Percentiles rank a stretch among this genome's conserved stretches.
phyloP scores from a whole-genome alignment of 2,797 vertebrate genomes.

The Danio tinwini region DNA sequence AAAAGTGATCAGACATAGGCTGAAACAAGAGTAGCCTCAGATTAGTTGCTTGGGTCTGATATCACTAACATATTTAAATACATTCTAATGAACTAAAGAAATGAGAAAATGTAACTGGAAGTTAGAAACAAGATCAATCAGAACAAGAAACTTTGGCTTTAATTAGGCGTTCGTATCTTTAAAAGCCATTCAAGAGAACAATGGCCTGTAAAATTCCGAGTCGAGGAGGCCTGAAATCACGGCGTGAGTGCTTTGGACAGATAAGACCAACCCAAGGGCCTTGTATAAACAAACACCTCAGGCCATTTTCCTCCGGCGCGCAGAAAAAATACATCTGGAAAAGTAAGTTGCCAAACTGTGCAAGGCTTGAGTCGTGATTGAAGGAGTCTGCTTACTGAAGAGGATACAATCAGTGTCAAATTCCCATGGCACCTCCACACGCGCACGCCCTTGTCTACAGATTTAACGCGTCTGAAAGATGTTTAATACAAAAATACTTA shows the following conservation, averaged over 20 bases:
- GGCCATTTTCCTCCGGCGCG: conserved; percentile 58
- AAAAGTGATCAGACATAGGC: neutral
- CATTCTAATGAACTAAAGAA: neutral
- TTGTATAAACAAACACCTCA: conserved; percentile 79
- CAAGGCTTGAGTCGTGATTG: conserved; percentile 81
- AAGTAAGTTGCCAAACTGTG: conserved; percentile 74
- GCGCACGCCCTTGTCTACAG: conserved; percentile 1
- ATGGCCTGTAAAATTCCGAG: conserved; percentile 73
- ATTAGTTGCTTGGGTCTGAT: neutral
- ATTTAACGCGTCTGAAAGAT: neutral
- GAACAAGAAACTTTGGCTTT: conserved; percentile 61
- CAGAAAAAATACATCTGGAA: conserved; percentile 75
- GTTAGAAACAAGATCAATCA: conserved; percentile 55
- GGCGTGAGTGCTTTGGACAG: conserved; percentile 79
- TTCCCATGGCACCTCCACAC: conserved; percentile 67
- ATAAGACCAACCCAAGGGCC: conserved; percentile 76
- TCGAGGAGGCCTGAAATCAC: conserved; percentile 80
- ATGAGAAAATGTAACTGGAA: neutral
- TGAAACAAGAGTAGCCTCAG: no score
- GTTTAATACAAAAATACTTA: neutral
- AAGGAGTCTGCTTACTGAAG: conserved; percentile 62
- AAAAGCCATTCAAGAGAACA: conserved; percentile 77
- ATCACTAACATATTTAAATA: neutral
- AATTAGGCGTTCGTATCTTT: conserved; percentile 75
- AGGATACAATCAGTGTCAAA: conserved; percentile 68